phyloP scores from a whole-genome alignment of 2,113 vertebrate genomes.

The Pyxicephalus adspersus region DNA sequence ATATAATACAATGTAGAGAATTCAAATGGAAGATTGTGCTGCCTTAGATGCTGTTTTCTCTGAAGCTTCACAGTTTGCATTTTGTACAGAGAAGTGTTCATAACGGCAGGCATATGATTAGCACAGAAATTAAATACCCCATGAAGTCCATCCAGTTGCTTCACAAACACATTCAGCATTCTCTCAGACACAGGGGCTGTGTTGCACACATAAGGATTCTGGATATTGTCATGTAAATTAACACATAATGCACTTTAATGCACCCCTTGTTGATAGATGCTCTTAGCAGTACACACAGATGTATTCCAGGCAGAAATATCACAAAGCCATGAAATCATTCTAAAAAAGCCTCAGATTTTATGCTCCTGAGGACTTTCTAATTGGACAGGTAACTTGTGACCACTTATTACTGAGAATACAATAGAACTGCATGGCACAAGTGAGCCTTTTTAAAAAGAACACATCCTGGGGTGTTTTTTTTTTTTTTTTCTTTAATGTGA shows the following conservation, averaged over 20 bases:
- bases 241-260: constrained; percentile 22
- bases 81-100: not conserved
- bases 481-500: no score
- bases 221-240: constrained; percentile 25
- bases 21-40: constrained; percentile 21
- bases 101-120: constrained; percentile 34
- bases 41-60: constrained; percentile 33
- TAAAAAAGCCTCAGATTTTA: not conserved
- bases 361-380: not conserved
- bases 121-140: constrained; percentile 32
- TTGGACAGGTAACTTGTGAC: not conserved
- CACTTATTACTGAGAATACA: not conserved
- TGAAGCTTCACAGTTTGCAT: constrained; percentile 10
- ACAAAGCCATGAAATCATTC: not conserved
- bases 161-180: constrained; percentile 23
- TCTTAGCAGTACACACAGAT: not conserved
- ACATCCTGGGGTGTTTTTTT: no score
- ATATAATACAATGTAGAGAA: not conserved
- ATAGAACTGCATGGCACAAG: not conserved
- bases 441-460: no score
- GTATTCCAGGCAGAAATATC: not conserved
- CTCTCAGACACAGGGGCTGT: not conserved
- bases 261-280: constrained; percentile 22
- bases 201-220: not conserved
- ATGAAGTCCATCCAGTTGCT: constrained; percentile 16